Evolutionary conservation across 2,113 vertebrate genomes (phyloP), one percentile per base, ranked within the genome.

Genomic region (Pelmatolapia mariae): DNA sequence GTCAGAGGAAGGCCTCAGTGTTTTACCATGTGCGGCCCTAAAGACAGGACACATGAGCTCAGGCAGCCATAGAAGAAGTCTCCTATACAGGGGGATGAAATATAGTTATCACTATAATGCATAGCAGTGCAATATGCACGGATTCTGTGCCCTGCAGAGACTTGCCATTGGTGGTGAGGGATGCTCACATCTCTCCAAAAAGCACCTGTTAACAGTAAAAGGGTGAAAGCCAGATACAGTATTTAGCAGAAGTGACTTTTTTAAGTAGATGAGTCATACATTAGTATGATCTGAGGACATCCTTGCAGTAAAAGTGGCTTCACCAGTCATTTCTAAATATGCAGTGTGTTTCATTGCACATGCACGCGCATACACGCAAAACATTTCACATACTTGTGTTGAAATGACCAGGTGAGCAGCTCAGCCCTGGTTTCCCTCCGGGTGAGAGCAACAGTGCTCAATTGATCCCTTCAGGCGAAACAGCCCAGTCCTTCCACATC

Each of bases 381-480:
- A 76, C 66, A 86, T 16, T 76, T 81, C 83, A 95, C 96, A 89
- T 96, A 96, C 96, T 95, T 87, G 80, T 90, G 92, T 83, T 90
- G 90, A 90, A 90, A 90, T 53, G 88, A 90, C 79, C 90, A 94
- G 92, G 89, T 89, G 92, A 93, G 89, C 80, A 66, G 87, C 82
- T 89, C 81, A 86, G 89, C 54, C 68, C 88, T 43, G 87, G 87
- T 82, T 89, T 92, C 81, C 89, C 87, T 61, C 45, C 45, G 53
- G 85, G 47, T 89, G 73, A 87, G 89, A 91, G 91, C 91, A 92
- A 90, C 93, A 92, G 91, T 82, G 87, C 87, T 93, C 92, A 85
- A 85, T 79, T 82, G 93, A 91, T 92, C 82, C 89, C 68, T 52
- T 89, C 80, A 89, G 87, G 85, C 81, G 81, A 88, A 92, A 59